A percentile compares a stretch with the other conserved stretches of the same genome.
phyloP scores from a whole-genome alignment of 1,140 invertebrate species.

The Anastrepha ludens region DNA sequence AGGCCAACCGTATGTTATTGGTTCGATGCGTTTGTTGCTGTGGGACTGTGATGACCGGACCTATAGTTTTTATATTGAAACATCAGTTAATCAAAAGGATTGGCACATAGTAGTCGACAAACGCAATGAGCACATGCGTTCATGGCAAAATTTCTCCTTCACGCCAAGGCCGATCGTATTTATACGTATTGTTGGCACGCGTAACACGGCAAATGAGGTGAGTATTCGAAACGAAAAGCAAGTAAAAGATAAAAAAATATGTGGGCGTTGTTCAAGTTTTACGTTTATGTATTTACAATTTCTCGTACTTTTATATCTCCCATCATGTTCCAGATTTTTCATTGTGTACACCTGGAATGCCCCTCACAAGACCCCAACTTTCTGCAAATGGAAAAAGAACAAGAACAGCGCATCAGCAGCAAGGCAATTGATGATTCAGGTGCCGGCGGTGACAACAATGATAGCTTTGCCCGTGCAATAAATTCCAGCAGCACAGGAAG shows the following conservation, averaged over 20 bases:
- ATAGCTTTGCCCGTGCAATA: not conserved
- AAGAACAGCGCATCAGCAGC: not conserved
- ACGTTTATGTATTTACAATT: not conserved
- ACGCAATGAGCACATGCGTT: slow-evolving; percentile 75
- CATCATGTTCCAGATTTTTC: slow-evolving; percentile 97
- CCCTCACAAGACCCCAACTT: slow-evolving; percentile 79
- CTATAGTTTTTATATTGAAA: slow-evolving; percentile 97
- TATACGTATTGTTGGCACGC: slow-evolving; percentile 94
- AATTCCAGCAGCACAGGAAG: not conserved
- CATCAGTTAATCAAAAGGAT: slow-evolving; percentile 91
- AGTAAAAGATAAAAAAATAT: not conserved
- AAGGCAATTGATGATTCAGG: not conserved
- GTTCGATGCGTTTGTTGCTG: slow-evolving; percentile 91
- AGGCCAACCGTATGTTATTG: slow-evolving; percentile 93
- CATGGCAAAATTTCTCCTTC: slow-evolving; percentile 95
- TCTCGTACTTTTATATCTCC: slow-evolving; percentile 85
- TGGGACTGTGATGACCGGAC: slow-evolving; percentile 99
- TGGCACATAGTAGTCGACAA: slow-evolving; percentile 92
- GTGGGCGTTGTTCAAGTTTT: not conserved
- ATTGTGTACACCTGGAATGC: slow-evolving; percentile 98
- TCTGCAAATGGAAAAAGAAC: slow-evolving; percentile 56
- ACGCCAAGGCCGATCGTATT: slow-evolving; percentile 90
- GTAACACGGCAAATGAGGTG: slow-evolving; percentile 98
- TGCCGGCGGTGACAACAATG: not conserved
- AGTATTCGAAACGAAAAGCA: slow-evolving; percentile 6